These are phyloP conservation scores for Zaprionus kolodkinae DNA, from an alignment of 1,140 invertebrate species.

Conservation along the genomic window DNA sequence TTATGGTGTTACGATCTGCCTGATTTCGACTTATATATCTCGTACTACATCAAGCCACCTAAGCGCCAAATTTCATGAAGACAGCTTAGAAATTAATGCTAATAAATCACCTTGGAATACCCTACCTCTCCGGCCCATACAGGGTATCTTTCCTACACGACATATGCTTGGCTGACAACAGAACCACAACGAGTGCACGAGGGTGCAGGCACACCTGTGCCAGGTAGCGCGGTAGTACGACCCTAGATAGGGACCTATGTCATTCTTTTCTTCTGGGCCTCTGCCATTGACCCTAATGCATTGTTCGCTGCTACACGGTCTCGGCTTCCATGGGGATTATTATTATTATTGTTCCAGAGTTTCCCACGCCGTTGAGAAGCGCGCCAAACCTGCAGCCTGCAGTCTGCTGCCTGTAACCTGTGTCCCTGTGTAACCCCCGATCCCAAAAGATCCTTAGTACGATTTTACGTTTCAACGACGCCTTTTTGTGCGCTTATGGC, in stretches of 20 bases:
- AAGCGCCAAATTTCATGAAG: not conserved
- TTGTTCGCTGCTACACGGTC: not conserved
- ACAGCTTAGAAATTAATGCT: too few species aligned
- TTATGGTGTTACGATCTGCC: too few species aligned
- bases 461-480: slow-evolving; percentile 31
- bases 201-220: slow-evolving; percentile 30
- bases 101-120: not conserved
- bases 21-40: not conserved
- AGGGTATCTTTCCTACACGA: not conserved
- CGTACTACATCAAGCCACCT: not conserved
- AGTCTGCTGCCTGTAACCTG: slow-evolving; percentile 39
- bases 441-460: not conserved
- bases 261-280: not conserved
- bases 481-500: slow-evolving; percentile 41
- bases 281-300: slow-evolving; percentile 35
- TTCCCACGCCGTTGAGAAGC: slow-evolving; percentile 49
- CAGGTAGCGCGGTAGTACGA: slow-evolving; percentile 26
- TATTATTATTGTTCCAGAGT: slow-evolving; percentile 7
- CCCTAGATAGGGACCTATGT: not conserved
- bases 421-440: not conserved
- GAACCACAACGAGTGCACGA: not conserved
- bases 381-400: slow-evolving; percentile 42
- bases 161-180: not conserved
- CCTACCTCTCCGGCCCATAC: not conserved
- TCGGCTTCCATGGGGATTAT: slow-evolving; percentile 2